A percentile compares a stretch with the other conserved stretches of the same genome.
These are phyloP conservation scores for Zootoca vivipara DNA, from an alignment of 2,113 vertebrate species.

Conservation along the genomic window DNA sequence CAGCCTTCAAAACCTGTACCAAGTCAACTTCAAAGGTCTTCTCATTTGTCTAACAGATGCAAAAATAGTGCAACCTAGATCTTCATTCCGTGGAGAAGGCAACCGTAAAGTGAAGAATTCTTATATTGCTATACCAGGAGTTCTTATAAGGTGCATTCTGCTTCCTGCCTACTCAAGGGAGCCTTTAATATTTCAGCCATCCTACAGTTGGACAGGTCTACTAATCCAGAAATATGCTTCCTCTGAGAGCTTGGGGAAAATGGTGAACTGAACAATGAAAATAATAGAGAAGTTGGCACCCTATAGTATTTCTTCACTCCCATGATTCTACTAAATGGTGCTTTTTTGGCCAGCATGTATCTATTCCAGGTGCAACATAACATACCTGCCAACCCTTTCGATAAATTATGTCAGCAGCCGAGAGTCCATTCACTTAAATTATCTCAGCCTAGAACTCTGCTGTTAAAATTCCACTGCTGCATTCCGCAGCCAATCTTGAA, in stretches of 20 bases:
- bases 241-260: constrained; percentile 33
- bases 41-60: background rate
- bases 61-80: background rate
- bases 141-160: constrained; percentile 29
- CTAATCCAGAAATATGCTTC: constrained; percentile 45
- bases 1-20: background rate
- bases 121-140: constrained; percentile 35
- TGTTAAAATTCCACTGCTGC: constrained; percentile 43
- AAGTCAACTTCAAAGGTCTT: background rate
- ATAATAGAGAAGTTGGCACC: constrained; percentile 36
- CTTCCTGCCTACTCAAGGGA: background rate
- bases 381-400: constrained; percentile 25
- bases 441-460: constrained; percentile 50
- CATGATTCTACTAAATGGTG: constrained; percentile 27
- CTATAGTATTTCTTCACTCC: constrained; percentile 34
- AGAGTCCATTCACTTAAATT: constrained; percentile 61
- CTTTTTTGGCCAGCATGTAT: constrained; percentile 39
- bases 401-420: constrained; percentile 48
- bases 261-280: constrained; percentile 38
- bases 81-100: background rate
- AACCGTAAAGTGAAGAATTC: background rate
- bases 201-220: background rate
- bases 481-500: constrained; percentile 41
- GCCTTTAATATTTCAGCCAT: constrained; percentile 5
- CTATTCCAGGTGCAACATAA: constrained; percentile 44